Base-by-base conservation (phyloP, 1,140 invertebrate species). In the Oscheius sp. region DNA sequence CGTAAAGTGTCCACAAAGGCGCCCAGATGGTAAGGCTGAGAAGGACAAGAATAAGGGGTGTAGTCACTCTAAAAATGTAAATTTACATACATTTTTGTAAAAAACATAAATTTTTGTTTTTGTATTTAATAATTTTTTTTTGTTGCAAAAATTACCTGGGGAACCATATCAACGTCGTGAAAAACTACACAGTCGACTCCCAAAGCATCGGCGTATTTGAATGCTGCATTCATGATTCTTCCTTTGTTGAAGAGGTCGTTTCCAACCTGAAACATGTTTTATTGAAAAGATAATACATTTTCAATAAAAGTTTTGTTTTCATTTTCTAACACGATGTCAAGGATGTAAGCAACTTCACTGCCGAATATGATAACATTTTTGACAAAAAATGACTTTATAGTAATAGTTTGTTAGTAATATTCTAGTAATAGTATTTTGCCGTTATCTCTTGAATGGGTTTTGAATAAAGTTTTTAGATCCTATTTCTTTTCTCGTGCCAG, bases 91-190 rank as follows among this genome's bases (percentile, higher is more conserved):
- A 59, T 20, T 59, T 26, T 59, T 26, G 23, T 29, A 18, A 13
- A 59, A 15, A 15, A 18, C 13, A 59, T 59, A 59, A 13, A 63
- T n/a, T 63, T 31, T 29, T 31, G 29, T 63, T 20, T 1, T 20
- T 18, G 55, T 26, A 29, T 18, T 15, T 20, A 59, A 0, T n/a
- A 15, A 1, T 59, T 59, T 18, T 26, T 26, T 59, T 20, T 20
- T 0, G 15, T 0, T 18, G 26, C 0, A 59, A 15, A 59, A n/a
- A 20, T 15, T 59, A 63, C 61, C 31, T 63, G 88, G 4, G 95
- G 95, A 73, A 98, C 88, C n/a, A 97, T 85, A 86, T 98, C 94
- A 49, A 97, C 91, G 84, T 97, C 94, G 85, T 96, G 93, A 79
- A 97, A 91, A 64, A 97, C 90, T 46, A 95, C 89, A 82, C 94